These are phyloP conservation scores for Melipona quadrifasciata DNA, from an alignment of 1,140 invertebrate genomes.

Conservation along the genomic window DNA sequence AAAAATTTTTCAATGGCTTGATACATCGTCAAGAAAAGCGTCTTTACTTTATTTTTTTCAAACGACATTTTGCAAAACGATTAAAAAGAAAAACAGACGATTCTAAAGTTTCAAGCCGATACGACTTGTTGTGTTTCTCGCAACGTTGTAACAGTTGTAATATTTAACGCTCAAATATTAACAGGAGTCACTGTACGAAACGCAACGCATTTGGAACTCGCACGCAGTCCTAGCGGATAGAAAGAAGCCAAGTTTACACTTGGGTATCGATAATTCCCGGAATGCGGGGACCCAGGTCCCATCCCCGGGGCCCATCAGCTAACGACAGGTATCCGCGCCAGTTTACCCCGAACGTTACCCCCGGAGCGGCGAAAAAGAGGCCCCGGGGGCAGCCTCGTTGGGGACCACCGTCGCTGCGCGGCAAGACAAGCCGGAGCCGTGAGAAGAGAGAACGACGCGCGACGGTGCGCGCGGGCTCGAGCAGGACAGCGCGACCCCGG, in stretches of 20 bases:
- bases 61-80: too few species aligned
- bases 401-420: slow-evolving; percentile 49
- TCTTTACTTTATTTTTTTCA: too few species aligned
- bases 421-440: slow-evolving; percentile 50
- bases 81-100: too few species aligned
- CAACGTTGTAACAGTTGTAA: too few species aligned
- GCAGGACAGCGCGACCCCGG: slow-evolving; percentile 29
- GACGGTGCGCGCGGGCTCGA: not conserved
- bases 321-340: slow-evolving; percentile 46
- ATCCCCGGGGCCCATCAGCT: not conserved
- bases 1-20: too few species aligned
- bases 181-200: too few species aligned
- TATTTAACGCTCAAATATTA: too few species aligned
- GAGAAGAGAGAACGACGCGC: slow-evolving; percentile 21
- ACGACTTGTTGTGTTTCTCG: too few species aligned
- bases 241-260: not conserved
- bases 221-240: not conserved
- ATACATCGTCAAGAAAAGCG: too few species aligned
- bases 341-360: slow-evolving; percentile 50
- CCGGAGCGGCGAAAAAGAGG: slow-evolving; percentile 43
- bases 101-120: too few species aligned
- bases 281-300: not conserved
- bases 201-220: too few species aligned
- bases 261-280: slow-evolving; percentile 27
- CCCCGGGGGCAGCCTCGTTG: slow-evolving; percentile 51